phyloP scores from a whole-genome alignment of 2,113 vertebrate genomes.

The Laticauda colubrina region DNA sequence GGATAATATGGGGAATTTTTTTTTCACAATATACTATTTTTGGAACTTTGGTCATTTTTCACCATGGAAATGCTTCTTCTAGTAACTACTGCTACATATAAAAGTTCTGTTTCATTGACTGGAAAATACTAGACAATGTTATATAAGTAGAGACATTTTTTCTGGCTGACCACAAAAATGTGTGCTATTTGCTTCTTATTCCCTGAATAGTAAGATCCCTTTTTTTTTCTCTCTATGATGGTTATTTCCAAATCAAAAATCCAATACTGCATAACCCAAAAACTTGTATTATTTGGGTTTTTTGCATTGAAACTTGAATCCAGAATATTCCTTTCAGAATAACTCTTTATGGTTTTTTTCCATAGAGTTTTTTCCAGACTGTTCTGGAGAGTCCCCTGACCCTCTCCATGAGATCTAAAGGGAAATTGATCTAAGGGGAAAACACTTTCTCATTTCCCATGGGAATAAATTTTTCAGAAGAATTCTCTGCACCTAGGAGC shows the following conservation, averaged over 20 bases:
- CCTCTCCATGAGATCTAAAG: not conserved
- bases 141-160: slow-evolving; percentile 59
- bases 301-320: not conserved
- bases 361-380: not conserved
- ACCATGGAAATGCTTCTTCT: slow-evolving; percentile 30
- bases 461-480: not conserved
- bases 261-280: slow-evolving; percentile 27
- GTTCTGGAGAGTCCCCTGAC: not conserved
- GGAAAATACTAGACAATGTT: slow-evolving; percentile 43
- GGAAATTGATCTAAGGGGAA: not conserved
- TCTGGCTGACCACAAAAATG: slow-evolving; percentile 74
- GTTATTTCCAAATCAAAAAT: slow-evolving; percentile 70
- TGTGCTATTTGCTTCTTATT: slow-evolving; percentile 75
- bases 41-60: not conserved
- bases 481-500: not conserved
- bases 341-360: not conserved
- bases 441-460: not conserved
- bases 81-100: slow-evolving; percentile 21
- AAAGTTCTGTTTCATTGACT: slow-evolving; percentile 52
- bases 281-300: not conserved
- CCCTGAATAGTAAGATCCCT: slow-evolving; percentile 71
- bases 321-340: not conserved
- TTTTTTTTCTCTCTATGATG: slow-evolving; percentile 65
- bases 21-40: slow-evolving; percentile 25
- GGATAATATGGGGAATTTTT: slow-evolving; percentile 22